Conservation (phyloP, 2,888 invertebrate genomes). For the Diloba caeruleocephala region DNA sequence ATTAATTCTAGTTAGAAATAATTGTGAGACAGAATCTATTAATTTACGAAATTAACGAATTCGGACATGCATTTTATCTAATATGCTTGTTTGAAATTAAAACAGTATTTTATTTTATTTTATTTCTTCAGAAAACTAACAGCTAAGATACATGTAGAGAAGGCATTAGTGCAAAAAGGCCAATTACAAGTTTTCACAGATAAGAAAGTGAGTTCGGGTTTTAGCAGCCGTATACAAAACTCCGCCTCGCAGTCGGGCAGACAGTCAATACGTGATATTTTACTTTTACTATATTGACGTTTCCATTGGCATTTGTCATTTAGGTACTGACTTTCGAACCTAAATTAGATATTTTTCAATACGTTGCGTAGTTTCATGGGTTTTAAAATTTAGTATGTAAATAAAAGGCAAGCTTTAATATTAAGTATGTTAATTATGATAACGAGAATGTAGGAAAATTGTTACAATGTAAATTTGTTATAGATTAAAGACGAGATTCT, state of each 20-base stretch:
- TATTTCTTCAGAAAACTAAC: too few relatives aligned
- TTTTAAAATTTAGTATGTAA: constrained; percentile 61
- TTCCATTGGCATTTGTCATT: constrained; percentile 76
- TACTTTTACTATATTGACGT: constrained; percentile 60
- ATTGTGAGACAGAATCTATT: too few relatives aligned
- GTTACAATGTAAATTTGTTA: constrained; percentile 85
- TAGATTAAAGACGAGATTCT: constrained; percentile 75
- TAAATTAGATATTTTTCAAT: constrained; percentile 55
- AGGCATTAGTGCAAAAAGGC: background rate
- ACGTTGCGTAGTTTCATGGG: constrained; percentile 51
- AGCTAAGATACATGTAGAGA: too few relatives aligned
- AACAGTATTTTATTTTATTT: too few relatives aligned
- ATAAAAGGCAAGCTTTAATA: constrained; percentile 83
- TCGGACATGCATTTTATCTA: too few relatives aligned
- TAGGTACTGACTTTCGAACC: constrained; percentile 56
- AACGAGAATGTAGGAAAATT: constrained; percentile 72
- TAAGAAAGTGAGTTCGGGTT: constrained; percentile 27
- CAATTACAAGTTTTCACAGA: background rate
- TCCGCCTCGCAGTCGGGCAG: constrained; percentile 48
- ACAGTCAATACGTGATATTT: constrained; percentile 62
- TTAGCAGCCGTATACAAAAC: constrained; percentile 33
- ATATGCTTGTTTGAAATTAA: too few relatives aligned
- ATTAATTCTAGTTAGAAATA: too few relatives aligned
- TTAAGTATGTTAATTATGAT: constrained; percentile 79
- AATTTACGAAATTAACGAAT: too few relatives aligned